Conservation (phyloP, 2,888 invertebrate species). For the Mimas tiliae region DNA sequence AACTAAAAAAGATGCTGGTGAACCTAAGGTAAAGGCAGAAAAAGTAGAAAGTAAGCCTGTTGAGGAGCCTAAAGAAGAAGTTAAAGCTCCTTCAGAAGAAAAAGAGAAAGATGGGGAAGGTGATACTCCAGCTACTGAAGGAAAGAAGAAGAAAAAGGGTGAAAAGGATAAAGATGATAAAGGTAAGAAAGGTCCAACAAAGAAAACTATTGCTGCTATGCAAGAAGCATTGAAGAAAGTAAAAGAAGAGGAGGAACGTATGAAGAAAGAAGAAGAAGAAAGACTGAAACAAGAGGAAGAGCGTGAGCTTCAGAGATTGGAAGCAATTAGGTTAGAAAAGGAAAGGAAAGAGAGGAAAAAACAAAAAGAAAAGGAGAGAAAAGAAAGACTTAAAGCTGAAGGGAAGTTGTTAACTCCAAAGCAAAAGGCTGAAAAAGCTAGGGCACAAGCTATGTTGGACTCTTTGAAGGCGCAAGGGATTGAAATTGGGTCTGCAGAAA, state of each 20-base stretch:
- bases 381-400: constrained; percentile 97
- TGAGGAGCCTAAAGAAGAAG: constrained; percentile 70
- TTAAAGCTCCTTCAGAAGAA: constrained; percentile 65
- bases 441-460: constrained; percentile 95
- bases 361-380: constrained; percentile 95
- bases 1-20: constrained; percentile 59
- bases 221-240: constrained; percentile 95
- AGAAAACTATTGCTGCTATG: constrained; percentile 95
- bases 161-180: constrained; percentile 82
- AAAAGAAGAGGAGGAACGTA: constrained; percentile 94
- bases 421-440: constrained; percentile 95
- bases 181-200: constrained; percentile 90
- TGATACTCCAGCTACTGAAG: constrained; percentile 63
- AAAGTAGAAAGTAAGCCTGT: constrained; percentile 53
- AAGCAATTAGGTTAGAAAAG: constrained; percentile 91
- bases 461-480: constrained; percentile 95
- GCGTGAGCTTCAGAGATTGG: constrained; percentile 88
- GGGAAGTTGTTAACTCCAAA: constrained; percentile 97
- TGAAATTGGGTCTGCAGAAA: constrained; percentile 90
- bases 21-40: constrained; percentile 50
- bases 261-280: constrained; percentile 91
- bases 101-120: constrained; percentile 68
- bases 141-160: constrained; percentile 78
- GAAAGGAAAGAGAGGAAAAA: constrained; percentile 95
- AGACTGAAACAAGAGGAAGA: constrained; percentile 89